These are phyloP conservation scores for Falco biarmicus DNA, from an alignment of 2,797 vertebrate species.

Conservation along the genomic window DNA sequence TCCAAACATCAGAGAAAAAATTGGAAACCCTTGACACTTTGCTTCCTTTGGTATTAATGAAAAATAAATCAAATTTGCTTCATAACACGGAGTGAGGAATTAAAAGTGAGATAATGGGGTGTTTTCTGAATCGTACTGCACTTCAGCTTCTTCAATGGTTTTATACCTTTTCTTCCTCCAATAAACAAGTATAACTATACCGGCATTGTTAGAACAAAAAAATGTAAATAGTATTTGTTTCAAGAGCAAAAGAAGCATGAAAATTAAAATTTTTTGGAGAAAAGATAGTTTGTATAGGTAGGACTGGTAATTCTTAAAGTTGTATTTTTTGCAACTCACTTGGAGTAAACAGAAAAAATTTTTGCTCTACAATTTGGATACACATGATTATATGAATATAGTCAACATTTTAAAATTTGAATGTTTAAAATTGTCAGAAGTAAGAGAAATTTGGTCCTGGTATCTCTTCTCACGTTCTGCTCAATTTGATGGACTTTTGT, in stretches of 20 bases:
- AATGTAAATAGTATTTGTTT: not conserved
- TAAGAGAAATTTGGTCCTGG: not conserved
- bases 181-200: not conserved
- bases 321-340: not conserved
- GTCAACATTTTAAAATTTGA: not conserved
- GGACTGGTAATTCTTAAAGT: not conserved
- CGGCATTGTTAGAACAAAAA: not conserved
- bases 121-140: not conserved
- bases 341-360: not conserved
- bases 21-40: not conserved
- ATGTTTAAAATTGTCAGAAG: not conserved
- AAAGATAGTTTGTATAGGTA: not conserved
- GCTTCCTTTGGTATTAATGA: not conserved
- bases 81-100: not conserved
- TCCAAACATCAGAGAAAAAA: not conserved
- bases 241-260: not conserved
- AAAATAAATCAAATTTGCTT: not conserved
- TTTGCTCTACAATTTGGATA: not conserved
- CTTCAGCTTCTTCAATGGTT: not conserved
- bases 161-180: not conserved
- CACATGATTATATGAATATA: not conserved
- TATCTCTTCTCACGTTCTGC: not conserved
- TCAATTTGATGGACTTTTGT: not conserved
- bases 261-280: not conserved
- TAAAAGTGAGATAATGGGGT: not conserved